Conservation (phyloP, 2,797 vertebrate species). For the Podarcis siculus region DNA sequence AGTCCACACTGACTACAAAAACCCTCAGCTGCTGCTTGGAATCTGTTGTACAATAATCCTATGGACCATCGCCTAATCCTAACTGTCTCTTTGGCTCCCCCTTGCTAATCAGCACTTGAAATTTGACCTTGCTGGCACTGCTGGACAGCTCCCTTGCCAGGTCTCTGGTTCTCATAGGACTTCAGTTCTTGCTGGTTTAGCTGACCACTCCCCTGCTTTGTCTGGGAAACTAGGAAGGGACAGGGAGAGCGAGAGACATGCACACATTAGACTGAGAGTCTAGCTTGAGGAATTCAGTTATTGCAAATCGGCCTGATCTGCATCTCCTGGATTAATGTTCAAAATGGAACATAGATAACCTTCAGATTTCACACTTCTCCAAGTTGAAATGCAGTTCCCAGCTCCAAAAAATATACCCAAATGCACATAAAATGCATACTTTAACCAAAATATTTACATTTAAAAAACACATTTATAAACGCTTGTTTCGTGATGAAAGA, state of each 20-base stretch:
- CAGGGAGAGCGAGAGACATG: neutral
- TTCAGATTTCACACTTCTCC: neutral
- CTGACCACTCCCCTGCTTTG: neutral
- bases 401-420: neutral
- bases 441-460: neutral
- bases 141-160: conserved; percentile 8
- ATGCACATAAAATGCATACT: neutral
- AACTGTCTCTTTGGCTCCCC: neutral
- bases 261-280: neutral
- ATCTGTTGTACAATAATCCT: neutral
- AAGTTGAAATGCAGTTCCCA: neutral
- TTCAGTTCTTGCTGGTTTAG: no score
- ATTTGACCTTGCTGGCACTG: conserved; percentile 1
- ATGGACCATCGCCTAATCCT: neutral
- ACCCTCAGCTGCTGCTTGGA: neutral
- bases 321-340: neutral
- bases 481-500: no score
- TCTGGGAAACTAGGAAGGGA: neutral
- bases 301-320: neutral
- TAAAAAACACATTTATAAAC: no score
- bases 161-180: neutral
- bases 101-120: neutral
- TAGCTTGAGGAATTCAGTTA: neutral
- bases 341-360: neutral
- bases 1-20: neutral